Evolutionary conservation across 1,140 invertebrate genomes (phyloP).

Genomic region (Daktulosphaira vitifoliae): DNA sequence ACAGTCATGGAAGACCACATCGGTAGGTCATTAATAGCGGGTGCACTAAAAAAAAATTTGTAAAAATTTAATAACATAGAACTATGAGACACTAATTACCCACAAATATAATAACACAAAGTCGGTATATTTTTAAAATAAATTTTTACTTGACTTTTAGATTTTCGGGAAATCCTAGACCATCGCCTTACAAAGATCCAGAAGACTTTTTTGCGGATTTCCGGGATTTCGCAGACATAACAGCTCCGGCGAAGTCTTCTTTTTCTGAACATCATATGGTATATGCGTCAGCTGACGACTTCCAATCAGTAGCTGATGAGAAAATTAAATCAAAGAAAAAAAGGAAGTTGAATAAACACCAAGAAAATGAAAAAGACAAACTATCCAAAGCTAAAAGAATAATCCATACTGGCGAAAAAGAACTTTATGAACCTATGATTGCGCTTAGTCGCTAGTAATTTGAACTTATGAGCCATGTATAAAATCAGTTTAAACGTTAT

Average conservation of each 20-base stretch:
- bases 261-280: conserved; percentile 74
- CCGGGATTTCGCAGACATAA: conserved; percentile 79
- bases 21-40: too few relatives aligned
- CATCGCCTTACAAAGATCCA: conserved; percentile 36
- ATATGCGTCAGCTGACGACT: conserved; percentile 51
- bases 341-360: conserved; percentile 57
- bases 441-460: conserved; percentile 48
- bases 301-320: conserved; percentile 41
- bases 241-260: conserved; percentile 66
- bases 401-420: conserved; percentile 41
- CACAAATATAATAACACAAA: too few relatives aligned
- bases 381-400: conserved; percentile 47
- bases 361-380: conserved; percentile 50
- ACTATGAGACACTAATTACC: too few relatives aligned
- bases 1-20: conserved; percentile 56
- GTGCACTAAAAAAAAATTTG: too few relatives aligned
- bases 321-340: conserved; percentile 54
- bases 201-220: conserved; percentile 74
- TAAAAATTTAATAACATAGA: too few relatives aligned
- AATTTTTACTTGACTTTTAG: too few relatives aligned
- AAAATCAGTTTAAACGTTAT: too few relatives aligned
- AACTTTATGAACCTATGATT: conserved; percentile 53
- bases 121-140: too few relatives aligned
- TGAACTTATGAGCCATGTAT: too few relatives aligned
- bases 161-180: conserved; percentile 39